A percentile compares a stretch with the other conserved stretches of the same genome.
Evolutionary conservation across 2,888 invertebrate genomes (phyloP).

Genomic region (Perithous albicinctus): DNA sequence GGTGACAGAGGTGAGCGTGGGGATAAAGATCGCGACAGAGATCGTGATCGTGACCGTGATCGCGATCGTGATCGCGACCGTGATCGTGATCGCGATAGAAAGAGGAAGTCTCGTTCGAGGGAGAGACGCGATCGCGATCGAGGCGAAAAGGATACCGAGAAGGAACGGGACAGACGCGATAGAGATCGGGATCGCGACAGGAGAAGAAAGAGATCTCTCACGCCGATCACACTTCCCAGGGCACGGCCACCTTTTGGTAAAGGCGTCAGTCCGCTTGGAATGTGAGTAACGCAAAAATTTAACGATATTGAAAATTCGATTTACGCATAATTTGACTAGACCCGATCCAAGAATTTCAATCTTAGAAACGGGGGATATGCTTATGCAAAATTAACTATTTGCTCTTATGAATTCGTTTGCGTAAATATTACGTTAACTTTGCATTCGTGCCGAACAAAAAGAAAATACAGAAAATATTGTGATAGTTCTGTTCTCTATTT

Average conservation of each 20-base stretch:
- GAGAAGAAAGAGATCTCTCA: conserved; percentile 83
- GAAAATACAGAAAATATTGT: neutral
- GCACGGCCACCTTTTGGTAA: conserved; percentile 84
- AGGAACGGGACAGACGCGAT: conserved; percentile 75
- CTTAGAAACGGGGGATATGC: conserved; percentile 70
- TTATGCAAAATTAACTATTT: conserved; percentile 72
- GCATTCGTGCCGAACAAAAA: conserved; percentile 52
- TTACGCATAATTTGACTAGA: conserved; percentile 74
- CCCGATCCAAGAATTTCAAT: conserved; percentile 61
- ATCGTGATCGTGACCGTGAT: conserved; percentile 80
- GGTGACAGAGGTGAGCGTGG: conserved; percentile 71
- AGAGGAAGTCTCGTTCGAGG: conserved; percentile 85
- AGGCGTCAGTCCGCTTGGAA: conserved; percentile 83
- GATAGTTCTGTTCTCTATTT: neutral
- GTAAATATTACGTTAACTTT: conserved; percentile 31
- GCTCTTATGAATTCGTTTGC: conserved; percentile 39
- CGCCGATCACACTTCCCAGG: conserved; percentile 83
- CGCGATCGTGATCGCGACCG: conserved; percentile 83
- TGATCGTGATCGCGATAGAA: conserved; percentile 82
- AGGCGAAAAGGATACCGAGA: conserved; percentile 70
- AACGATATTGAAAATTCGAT: no score
- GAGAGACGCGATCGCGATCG: conserved; percentile 85
- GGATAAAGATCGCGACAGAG: conserved; percentile 68
- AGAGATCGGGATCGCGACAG: conserved; percentile 80
- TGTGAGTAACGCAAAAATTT: conserved; percentile 79